Conservation (phyloP, 2,888 invertebrate species). For the Ormyrus rosae region DNA sequence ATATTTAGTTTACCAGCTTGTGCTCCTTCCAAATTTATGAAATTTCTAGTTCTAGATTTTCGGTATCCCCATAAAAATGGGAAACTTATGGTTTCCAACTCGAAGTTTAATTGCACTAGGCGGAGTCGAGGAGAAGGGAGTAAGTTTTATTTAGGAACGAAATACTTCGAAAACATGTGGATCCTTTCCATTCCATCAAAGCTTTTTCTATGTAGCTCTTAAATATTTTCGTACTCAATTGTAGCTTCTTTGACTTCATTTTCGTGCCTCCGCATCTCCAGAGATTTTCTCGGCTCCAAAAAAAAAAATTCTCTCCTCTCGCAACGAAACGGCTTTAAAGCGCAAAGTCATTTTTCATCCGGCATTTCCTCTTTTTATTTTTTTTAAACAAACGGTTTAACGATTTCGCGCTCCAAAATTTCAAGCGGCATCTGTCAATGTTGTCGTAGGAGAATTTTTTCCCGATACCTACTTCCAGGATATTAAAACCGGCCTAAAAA, state of each 20-base stretch:
- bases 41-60: neutral
- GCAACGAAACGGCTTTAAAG: neutral
- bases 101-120: conserved; percentile 2
- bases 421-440: conserved; percentile 11
- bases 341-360: neutral
- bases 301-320: neutral
- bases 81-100: neutral
- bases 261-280: neutral
- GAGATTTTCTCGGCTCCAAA: neutral
- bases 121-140: neutral
- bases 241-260: neutral
- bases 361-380: conserved; percentile 6
- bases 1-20: no score
- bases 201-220: neutral
- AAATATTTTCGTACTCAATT: neutral
- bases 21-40: neutral
- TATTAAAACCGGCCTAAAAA: conserved; percentile 3
- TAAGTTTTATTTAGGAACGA: neutral
- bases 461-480: neutral
- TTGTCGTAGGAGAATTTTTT: conserved; percentile 3
- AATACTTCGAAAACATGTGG: conserved; percentile 3
- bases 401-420: neutral
- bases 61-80: no score
- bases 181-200: conserved; percentile 4
- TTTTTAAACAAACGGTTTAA: neutral